Conservation (phyloP, 2,797 vertebrate species). For the Aldrovandia affinis region DNA sequence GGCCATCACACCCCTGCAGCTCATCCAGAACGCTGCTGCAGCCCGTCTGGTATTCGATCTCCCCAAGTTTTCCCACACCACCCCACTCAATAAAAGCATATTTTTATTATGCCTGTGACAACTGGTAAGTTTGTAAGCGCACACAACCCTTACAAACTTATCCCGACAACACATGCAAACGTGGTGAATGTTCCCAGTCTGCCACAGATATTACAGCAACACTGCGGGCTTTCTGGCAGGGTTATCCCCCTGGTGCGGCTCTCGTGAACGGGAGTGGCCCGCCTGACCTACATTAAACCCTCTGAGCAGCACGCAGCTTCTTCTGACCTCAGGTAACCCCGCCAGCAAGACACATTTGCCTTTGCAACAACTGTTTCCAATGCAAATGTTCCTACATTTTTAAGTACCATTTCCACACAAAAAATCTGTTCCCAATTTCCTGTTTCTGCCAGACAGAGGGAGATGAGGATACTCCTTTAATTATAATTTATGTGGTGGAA, state of each 20-base stretch:
- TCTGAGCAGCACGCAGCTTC: conserved; percentile 32
- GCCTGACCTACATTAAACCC: conserved; percentile 53
- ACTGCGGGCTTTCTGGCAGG: background rate
- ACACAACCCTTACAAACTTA: background rate
- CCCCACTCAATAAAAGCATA: background rate
- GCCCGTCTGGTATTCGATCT: background rate
- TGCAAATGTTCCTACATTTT: no score
- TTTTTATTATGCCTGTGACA: background rate
- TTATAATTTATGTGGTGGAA: conserved; percentile 25
- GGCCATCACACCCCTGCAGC: no score
- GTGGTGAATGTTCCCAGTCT: background rate
- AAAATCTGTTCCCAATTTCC: conserved; percentile 63
- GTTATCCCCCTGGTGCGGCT: background rate
- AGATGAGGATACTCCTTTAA: conserved; percentile 33
- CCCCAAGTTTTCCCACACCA: background rate
- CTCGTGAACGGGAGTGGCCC: conserved; percentile 29
- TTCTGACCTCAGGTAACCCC: conserved; percentile 42
- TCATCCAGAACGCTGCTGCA: no score
- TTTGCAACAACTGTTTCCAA: conserved; percentile 40
- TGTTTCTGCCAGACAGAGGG: conserved; percentile 46
- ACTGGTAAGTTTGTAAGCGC: background rate
- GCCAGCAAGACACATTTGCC: conserved; percentile 33
- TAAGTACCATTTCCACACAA: conserved; percentile 37
- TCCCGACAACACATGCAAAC: background rate
- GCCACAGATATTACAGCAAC: background rate